These are phyloP conservation scores for Myotis findleyi DNA, from an alignment of 2,797 vertebrate genomes.

Conservation along the genomic window DNA sequence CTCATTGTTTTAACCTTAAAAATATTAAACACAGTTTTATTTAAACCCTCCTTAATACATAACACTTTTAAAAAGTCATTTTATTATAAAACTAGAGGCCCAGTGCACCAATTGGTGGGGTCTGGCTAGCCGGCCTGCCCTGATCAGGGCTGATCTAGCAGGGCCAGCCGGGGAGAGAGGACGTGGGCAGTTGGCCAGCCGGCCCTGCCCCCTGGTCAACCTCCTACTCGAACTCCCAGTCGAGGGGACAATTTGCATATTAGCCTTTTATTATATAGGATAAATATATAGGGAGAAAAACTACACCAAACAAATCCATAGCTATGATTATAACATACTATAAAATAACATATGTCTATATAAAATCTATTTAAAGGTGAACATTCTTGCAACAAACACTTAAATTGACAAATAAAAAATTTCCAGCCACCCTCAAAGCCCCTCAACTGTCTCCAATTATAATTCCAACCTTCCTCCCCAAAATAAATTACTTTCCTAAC, in stretches of 20 bases:
- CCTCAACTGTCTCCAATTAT: not conserved
- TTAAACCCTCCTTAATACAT: not conserved
- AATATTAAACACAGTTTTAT: not conserved
- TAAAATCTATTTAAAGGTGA: not conserved
- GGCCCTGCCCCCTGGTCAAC: too few species aligned
- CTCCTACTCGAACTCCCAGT: too few species aligned
- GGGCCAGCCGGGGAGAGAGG: accelerated
- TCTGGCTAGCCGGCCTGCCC: too few species aligned
- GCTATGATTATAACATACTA: not conserved
- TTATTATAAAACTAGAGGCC: not conserved
- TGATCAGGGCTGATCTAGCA: too few species aligned
- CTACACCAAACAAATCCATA: not conserved
- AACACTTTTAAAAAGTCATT: not conserved
- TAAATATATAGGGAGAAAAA: not conserved
- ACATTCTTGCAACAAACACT: not conserved
- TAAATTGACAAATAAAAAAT: not conserved
- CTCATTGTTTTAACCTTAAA: not conserved
- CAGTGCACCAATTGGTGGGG: too few species aligned
- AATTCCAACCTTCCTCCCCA: not conserved
- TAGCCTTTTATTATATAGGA: too few species aligned
- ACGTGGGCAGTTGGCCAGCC: too few species aligned
- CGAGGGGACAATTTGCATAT: not conserved
- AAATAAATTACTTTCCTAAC: not conserved
- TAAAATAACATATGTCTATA: not conserved
- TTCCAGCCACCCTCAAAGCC: not conserved